Base-by-base conservation (phyloP, 2,888 invertebrate species). In the Macaria notata region DNA sequence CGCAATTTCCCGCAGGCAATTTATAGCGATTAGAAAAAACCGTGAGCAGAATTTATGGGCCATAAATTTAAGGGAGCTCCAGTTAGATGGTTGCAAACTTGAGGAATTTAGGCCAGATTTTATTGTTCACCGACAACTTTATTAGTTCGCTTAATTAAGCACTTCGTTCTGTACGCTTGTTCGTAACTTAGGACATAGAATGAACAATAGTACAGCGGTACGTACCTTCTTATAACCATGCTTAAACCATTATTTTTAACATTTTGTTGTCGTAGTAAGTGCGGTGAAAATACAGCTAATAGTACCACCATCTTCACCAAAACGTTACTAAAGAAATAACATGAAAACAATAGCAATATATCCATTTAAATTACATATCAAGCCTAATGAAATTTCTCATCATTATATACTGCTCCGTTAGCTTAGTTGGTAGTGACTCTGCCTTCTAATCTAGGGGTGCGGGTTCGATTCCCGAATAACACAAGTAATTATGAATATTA, bases 1-100 rank as follows among this genome's bases (percentile, higher is more conserved):
- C 38, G 59, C 51, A 61, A 61, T 61, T 61, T 54, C 58, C 49
- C 39, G 45, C 47, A 55, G 53, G 56, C 59, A 62, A 62, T 62
- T 62, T 62, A 62, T 59, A 46, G 52, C 58, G 56, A 62, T 59
- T 62, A 62, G 61, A 58, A 62, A 50, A 44, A 54, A 56, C 41
- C 56, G 54, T 47, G 52, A 50, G 57, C 52, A 49, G 33, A 62
- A 62, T 59, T 62, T 62, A 62, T 54, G 31, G 50, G 36, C 54
- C 47, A 45, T 56, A 59, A 62, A 6, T 59, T 62, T 54, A 36
- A 46, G 55, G 39, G 46, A 56, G 53, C 53, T 50, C 47, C 31
- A 57, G 39, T 56, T 29, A 54, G 47, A 58, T 33, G 44, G n/a
- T 51, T 33, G 9, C 49, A 46, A 54, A 48, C 55, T 57, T 50